These are phyloP conservation scores for Agelastica alni DNA, from an alignment of 2,888 invertebrate species.

Conservation along the genomic window DNA sequence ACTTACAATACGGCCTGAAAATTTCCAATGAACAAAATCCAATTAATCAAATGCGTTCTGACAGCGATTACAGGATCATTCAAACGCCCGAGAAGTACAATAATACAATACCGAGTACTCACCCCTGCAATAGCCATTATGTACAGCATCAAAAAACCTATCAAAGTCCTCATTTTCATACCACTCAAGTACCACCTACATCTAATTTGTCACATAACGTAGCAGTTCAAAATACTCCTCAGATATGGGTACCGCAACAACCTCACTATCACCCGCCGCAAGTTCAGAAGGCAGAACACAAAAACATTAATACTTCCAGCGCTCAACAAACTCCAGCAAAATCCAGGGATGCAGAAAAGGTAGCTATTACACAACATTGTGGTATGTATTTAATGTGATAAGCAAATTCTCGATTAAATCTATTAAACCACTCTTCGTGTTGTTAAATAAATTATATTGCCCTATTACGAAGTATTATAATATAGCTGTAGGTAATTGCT, in stretches of 20 bases:
- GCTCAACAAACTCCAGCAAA: conserved; percentile 33
- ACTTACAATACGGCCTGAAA: conserved; percentile 62
- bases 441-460: too few species aligned
- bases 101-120: conserved; percentile 18
- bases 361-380: neutral
- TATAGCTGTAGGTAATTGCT: too few species aligned
- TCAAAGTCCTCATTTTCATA: conserved; percentile 22
- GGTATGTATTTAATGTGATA: too few species aligned
- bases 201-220: conserved; percentile 43
- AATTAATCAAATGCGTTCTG: conserved; percentile 57
- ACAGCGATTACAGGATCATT: conserved; percentile 46
- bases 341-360: conserved; percentile 39
- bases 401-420: too few species aligned
- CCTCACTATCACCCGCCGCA: conserved; percentile 50
- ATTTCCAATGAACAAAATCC: conserved; percentile 59
- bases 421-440: too few species aligned
- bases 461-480: too few species aligned
- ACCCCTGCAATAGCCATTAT: conserved; percentile 23
- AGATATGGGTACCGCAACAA: conserved; percentile 51
- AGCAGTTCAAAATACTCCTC: conserved; percentile 45
- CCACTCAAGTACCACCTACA: conserved; percentile 37
- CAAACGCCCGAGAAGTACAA: conserved; percentile 40
- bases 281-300: conserved; percentile 35
- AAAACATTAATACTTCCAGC: conserved; percentile 25
- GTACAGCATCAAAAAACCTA: conserved; percentile 27